A percentile compares a stretch with the other conserved stretches of the same genome.
phyloP scores from a whole-genome alignment of 2,888 invertebrate genomes.

The Epiblema foenella region DNA sequence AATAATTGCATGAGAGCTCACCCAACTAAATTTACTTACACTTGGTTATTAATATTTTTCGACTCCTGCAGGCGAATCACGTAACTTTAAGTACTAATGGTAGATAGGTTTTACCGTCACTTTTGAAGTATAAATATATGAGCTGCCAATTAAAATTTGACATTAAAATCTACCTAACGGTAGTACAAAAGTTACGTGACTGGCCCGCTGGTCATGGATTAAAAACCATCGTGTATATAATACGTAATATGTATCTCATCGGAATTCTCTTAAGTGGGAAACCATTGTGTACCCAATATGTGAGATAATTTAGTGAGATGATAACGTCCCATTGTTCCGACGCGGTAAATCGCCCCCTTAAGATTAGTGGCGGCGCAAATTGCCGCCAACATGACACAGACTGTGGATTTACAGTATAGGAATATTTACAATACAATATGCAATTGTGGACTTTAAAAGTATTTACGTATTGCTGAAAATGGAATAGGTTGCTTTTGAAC shows the following conservation, averaged over 20 bases:
- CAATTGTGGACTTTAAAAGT: neutral
- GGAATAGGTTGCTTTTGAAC: neutral
- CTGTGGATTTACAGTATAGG: neutral
- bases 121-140: too few relatives aligned
- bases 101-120: too few relatives aligned
- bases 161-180: too few relatives aligned
- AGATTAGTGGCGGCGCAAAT: constrained; percentile 36
- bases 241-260: neutral
- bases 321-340: constrained; percentile 37
- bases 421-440: neutral
- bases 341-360: constrained; percentile 35
- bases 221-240: too few relatives aligned
- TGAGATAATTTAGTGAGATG: constrained; percentile 31
- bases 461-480: neutral
- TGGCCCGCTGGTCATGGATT: too few relatives aligned
- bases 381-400: constrained; percentile 18
- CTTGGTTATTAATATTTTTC: too few relatives aligned
- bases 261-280: constrained; percentile 7
- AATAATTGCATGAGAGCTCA: too few relatives aligned
- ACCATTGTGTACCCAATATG: constrained; percentile 19
- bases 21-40: too few relatives aligned
- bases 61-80: too few relatives aligned
- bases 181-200: too few relatives aligned
- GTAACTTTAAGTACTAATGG: too few relatives aligned
- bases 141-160: too few relatives aligned